phyloP scores from a whole-genome alignment of 2,888 invertebrate species.

The Folsomia manolachei region DNA sequence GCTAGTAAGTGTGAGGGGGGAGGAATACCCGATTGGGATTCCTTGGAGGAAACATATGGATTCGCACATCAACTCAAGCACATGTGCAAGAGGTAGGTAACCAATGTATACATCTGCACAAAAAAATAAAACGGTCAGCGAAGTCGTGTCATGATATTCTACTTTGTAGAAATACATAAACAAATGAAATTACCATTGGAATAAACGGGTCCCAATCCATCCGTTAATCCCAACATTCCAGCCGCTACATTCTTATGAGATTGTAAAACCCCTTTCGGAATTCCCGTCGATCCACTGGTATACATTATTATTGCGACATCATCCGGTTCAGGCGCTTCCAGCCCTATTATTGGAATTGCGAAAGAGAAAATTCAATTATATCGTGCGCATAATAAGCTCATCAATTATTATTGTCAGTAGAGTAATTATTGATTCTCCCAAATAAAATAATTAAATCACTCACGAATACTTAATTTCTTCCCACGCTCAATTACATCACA shows the following conservation, averaged over 20 bases:
- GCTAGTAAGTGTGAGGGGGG: slow-evolving; percentile 86
- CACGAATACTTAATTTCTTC: slow-evolving; percentile 32
- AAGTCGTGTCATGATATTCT: no score
- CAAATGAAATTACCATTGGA: slow-evolving; percentile 52
- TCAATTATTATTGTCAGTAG: no score
- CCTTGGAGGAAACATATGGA: slow-evolving; percentile 78
- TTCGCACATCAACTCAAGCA: slow-evolving; percentile 58
- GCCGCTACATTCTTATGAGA: slow-evolving; percentile 78
- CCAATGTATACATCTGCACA: slow-evolving; percentile 54
- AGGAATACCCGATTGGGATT: slow-evolving; percentile 92
- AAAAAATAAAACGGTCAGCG: neutral
- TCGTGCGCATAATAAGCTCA: neutral
- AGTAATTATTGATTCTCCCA: no score
- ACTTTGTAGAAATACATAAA: no score
- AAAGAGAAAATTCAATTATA: no score
- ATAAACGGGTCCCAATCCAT: slow-evolving; percentile 66
- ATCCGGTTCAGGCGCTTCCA: slow-evolving; percentile 60
- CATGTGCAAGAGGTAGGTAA: slow-evolving; percentile 61
- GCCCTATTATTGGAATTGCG: neutral
- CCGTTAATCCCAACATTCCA: slow-evolving; percentile 75
- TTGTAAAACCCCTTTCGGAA: slow-evolving; percentile 84
- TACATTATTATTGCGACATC: slow-evolving; percentile 98
- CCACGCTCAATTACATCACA: slow-evolving; percentile 66
- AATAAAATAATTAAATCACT: neutral
- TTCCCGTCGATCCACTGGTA: slow-evolving; percentile 95